These are phyloP conservation scores for Carlito syrichta DNA, from an alignment of 2,113 vertebrate genomes.

Conservation along the genomic window DNA sequence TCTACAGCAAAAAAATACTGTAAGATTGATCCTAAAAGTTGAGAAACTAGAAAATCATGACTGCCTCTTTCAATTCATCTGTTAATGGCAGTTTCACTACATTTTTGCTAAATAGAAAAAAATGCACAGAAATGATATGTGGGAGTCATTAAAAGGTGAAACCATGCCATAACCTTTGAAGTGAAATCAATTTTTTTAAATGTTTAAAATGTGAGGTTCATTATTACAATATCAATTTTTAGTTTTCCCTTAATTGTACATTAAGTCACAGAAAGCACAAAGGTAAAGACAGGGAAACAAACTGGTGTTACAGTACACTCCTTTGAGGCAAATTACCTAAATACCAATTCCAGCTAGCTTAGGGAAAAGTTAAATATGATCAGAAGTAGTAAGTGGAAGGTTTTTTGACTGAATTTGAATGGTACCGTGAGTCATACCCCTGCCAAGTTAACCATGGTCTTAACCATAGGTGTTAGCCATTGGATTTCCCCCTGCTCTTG, in stretches of 20 bases:
- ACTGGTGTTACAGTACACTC: neutral
- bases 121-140: neutral
- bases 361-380: neutral
- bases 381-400: neutral
- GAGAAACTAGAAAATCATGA: neutral
- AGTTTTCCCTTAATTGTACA: neutral
- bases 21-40: neutral
- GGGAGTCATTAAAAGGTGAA: neutral
- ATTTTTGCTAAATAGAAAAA: neutral
- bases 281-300: neutral
- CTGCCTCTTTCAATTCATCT: neutral
- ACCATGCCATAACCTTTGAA: neutral
- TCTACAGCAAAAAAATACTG: neutral
- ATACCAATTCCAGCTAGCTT: neutral
- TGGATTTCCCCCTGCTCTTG: neutral
- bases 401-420: neutral
- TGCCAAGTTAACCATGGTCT: neutral
- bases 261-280: neutral
- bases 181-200: neutral
- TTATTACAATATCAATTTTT: neutral
- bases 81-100: neutral
- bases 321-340: constrained; percentile 18
- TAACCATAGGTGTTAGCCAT: neutral
- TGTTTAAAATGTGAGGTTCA: neutral
- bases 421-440: neutral